phyloP scores from a whole-genome alignment of 2,113 vertebrate species.

The Hemiprocne comata region DNA sequence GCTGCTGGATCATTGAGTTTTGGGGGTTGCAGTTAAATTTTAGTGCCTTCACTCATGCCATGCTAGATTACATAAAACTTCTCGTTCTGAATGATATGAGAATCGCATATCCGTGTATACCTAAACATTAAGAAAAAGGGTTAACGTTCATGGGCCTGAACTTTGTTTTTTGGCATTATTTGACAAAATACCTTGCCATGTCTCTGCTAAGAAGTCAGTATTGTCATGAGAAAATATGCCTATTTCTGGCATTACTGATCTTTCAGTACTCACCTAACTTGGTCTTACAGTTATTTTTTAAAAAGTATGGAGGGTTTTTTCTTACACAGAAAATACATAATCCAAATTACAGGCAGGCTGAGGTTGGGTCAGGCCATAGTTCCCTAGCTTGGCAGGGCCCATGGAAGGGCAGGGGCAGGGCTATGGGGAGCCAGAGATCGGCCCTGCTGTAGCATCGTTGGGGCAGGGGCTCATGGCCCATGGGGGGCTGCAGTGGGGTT shows the following conservation, averaged over 20 bases:
- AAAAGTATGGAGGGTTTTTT: background rate
- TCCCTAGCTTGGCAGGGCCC: too few species aligned
- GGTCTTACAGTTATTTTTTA: background rate
- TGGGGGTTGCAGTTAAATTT: background rate
- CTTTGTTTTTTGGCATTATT: background rate
- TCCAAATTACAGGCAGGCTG: background rate
- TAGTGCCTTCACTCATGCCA: conserved; percentile 21
- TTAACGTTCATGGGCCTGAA: background rate
- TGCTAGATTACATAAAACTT: background rate
- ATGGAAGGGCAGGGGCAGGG: too few species aligned
- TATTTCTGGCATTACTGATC: background rate
- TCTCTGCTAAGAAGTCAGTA: background rate
- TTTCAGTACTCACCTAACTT: background rate
- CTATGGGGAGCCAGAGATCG: too few species aligned
- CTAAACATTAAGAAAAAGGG: conserved; percentile 22
- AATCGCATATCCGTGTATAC: background rate
- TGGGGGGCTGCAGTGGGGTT: too few species aligned
- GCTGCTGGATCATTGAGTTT: background rate
- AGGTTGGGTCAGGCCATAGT: too few species aligned
- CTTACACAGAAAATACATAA: background rate
- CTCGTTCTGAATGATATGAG: background rate
- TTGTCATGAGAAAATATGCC: background rate
- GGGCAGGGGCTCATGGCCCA: too few species aligned
- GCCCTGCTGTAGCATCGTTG: too few species aligned
- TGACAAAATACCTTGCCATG: background rate